Evolutionary conservation across 2,888 invertebrate species (phyloP), one percentile per base, ranked within the genome.

Genomic region (Zaprionus lineosus): DNA sequence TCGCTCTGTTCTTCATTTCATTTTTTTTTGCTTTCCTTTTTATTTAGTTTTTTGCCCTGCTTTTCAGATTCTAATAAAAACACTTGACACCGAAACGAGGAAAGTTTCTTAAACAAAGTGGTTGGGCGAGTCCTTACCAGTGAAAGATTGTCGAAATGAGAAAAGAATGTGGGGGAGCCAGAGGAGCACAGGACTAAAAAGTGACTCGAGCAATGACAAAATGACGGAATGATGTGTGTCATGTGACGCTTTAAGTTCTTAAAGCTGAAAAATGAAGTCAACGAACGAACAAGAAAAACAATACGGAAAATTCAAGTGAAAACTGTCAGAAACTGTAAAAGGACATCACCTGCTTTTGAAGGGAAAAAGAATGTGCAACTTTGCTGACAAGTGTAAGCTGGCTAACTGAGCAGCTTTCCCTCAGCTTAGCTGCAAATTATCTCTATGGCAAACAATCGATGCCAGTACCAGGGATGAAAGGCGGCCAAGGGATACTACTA

Each of bases 71-170:
- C 66, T 65, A 73, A 73, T 75, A 78, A 75, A 77, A 78, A 64
- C 75, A 78, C 79, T 77, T 77, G 76, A 78, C 79, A 77, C 79
- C 70, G 56, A 72, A 78, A 75, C 66, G 56, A 72, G 71, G 44
- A 69, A 72, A 74, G 72, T 77, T 77, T 36, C 74, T 65, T 65
- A 51, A 66, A 59, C 67, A 67, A 78, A 74, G 57, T 65, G 65
- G 39, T 53, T 44, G 50, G 16, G 41, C 14, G 39, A 55, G 31
- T 40, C 41, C n/a, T 41, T 33, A 26, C n/a, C n/a, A n/a, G n/a
- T 46, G 51, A 3, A 14, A 37, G 6, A 16, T 11, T 18, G 24
- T 29, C 40, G 29, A 59, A 59, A 58, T 19, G 43, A 37, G 44
- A 34, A 31, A 44, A 15, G 28, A 66, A 55, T 56, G 50, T 26